Evolutionary conservation across 2,888 invertebrate genomes (phyloP).

Genomic region (Bombylius major): DNA sequence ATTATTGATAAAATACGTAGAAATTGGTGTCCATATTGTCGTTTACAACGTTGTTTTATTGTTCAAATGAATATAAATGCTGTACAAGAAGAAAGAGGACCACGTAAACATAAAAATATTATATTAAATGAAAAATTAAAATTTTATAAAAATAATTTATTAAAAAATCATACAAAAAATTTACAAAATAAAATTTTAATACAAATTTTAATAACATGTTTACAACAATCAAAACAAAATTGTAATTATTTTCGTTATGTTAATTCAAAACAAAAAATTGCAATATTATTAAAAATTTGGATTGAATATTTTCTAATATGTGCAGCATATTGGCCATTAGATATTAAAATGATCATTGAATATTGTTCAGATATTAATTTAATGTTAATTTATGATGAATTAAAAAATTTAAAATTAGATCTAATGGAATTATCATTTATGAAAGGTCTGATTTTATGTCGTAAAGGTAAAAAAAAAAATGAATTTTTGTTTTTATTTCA

Average conservation of each 20-base stretch:
- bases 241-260: slow-evolving; percentile 39
- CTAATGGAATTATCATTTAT: slow-evolving; percentile 39
- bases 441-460: slow-evolving; percentile 40
- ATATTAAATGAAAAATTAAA: not conserved
- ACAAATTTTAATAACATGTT: slow-evolving; percentile 44
- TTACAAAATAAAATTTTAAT: slow-evolving; percentile 44
- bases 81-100: slow-evolving; percentile 75
- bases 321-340: slow-evolving; percentile 44
- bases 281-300: slow-evolving; percentile 45
- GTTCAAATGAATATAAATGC: slow-evolving; percentile 70
- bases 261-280: slow-evolving; percentile 40
- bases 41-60: slow-evolving; percentile 62
- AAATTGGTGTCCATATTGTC: slow-evolving; percentile 80
- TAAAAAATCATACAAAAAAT: slow-evolving; percentile 9
- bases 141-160: not conserved
- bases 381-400: slow-evolving; percentile 30
- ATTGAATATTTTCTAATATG: slow-evolving; percentile 44
- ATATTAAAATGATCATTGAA: slow-evolving; percentile 33
- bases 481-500: not conserved
- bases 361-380: slow-evolving; percentile 29
- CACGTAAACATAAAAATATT: slow-evolving; percentile 39
- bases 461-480: slow-evolving; percentile 33
- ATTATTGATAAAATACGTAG: slow-evolving; percentile 66
- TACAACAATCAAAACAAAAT: slow-evolving; percentile 44
- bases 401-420: slow-evolving; percentile 36